Conservation (phyloP, 2,113 vertebrate genomes). For the Varanus salvator region DNA sequence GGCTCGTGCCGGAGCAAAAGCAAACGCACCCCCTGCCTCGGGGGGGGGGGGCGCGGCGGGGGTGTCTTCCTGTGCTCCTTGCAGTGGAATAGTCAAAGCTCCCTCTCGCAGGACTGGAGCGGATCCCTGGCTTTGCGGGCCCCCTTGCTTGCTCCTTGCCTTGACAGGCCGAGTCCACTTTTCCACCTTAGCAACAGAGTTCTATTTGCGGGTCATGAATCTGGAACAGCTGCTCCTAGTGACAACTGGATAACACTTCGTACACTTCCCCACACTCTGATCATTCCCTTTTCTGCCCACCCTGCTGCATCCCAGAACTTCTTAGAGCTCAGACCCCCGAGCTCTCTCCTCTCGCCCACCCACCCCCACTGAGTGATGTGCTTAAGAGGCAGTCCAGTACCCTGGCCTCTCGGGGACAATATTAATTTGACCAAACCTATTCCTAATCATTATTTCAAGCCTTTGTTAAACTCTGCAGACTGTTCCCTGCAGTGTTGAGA, state of each 20-base stretch:
- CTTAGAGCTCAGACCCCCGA: neutral
- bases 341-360: neutral
- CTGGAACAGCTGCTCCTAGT: too few species aligned
- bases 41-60: neutral
- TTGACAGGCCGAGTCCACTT: rapidly evolving
- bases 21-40: neutral
- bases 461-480: neutral
- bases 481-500: neutral
- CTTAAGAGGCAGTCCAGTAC: neutral
- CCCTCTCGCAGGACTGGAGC: neutral
- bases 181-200: neutral
- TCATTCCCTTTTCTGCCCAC: neutral
- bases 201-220: too few species aligned
- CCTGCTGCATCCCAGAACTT: neutral
- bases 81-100: too few species aligned
- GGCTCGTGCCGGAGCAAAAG: neutral
- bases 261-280: neutral
- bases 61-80: neutral
- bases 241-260: neutral
- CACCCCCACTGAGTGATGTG: neutral
- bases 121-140: neutral
- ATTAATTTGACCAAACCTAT: neutral
- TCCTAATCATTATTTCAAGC: neutral
- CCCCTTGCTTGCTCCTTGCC: neutral
- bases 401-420: too few species aligned